A percentile compares a stretch with the other conserved stretches of the same genome.
These are phyloP conservation scores for Hedychridium roseum DNA, from an alignment of 2,888 invertebrate species.

Conservation along the genomic window DNA sequence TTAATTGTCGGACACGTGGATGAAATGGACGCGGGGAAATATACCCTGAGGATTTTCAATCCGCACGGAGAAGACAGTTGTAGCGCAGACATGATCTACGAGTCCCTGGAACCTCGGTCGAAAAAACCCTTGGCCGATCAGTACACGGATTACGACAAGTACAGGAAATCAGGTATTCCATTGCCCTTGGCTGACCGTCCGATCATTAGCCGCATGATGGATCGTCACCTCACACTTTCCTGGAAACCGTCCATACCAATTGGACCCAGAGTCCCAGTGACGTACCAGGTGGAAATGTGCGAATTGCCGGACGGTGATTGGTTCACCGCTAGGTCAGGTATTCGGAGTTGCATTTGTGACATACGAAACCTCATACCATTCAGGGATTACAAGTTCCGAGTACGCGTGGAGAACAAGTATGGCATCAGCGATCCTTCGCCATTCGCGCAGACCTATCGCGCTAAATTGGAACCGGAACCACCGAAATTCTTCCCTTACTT, in stretches of 20 bases:
- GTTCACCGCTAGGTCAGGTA: constrained; percentile 85
- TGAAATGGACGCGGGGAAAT: constrained; percentile 84
- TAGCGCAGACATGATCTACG: constrained; percentile 80
- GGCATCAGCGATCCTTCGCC: constrained; percentile 97
- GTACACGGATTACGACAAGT: constrained; percentile 84
- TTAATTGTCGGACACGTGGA: constrained; percentile 81
- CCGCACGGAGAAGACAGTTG: constrained; percentile 85
- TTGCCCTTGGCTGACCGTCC: constrained; percentile 90
- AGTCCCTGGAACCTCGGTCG: constrained; percentile 74
- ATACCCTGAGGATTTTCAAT: constrained; percentile 84
- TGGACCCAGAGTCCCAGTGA: constrained; percentile 87
- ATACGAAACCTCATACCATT: constrained; percentile 90
- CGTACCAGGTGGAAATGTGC: constrained; percentile 94
- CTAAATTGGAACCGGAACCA: constrained; percentile 80
- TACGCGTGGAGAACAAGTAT: constrained; percentile 95
- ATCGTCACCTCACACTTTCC: constrained; percentile 84
- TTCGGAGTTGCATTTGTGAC: constrained; percentile 89
- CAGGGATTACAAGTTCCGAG: constrained; percentile 93
- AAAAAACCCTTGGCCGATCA: constrained; percentile 79
- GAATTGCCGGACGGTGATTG: constrained; percentile 92
- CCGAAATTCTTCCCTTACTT: constrained; percentile 83
- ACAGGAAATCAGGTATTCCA: constrained; percentile 83
- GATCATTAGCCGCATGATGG: constrained; percentile 91
- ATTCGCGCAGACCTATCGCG: constrained; percentile 81
- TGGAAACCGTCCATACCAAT: constrained; percentile 95